A percentile compares a stretch with the other conserved stretches of the same genome.
Conservation (phyloP, 2,888 invertebrate species). For the Tethea ocularis region DNA sequence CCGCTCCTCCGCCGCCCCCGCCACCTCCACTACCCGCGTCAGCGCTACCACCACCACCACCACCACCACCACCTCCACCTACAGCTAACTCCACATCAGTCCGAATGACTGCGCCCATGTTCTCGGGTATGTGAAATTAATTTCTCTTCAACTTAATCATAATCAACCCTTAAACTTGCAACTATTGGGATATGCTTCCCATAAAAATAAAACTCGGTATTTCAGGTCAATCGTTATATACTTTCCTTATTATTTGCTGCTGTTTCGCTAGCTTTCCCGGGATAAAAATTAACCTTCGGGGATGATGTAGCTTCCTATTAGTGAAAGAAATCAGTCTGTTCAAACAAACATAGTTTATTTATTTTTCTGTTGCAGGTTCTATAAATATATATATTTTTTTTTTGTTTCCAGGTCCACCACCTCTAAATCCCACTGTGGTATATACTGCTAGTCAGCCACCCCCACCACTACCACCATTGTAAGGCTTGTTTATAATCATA, state of each 20-base stretch:
- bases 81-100: slow-evolving; percentile 32
- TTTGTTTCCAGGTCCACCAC: slow-evolving; percentile 31
- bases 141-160: too few species aligned
- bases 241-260: too few species aligned
- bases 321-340: too few species aligned
- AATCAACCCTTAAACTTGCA: background rate
- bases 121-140: slow-evolving; percentile 36
- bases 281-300: too few species aligned
- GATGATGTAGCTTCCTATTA: too few species aligned
- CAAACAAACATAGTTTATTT: too few species aligned
- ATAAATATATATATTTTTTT: background rate
- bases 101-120: slow-evolving; percentile 28
- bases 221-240: too few species aligned
- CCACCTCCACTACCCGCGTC: slow-evolving; percentile 29
- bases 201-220: background rate
- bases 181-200: too few species aligned
- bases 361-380: too few species aligned
- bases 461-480: slow-evolving; percentile 33
- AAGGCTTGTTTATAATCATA: slow-evolving; percentile 21
- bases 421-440: slow-evolving; percentile 18
- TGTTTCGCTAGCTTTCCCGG: too few species aligned
- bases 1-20: slow-evolving; percentile 28
- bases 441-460: slow-evolving; percentile 34
- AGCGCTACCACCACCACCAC: slow-evolving; percentile 32
- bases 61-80: slow-evolving; percentile 38